A percentile compares a stretch with the other conserved stretches of the same genome.
Evolutionary conservation across 2,797 vertebrate genomes (phyloP).

Genomic region (Rhinatrema bivittatum): DNA sequence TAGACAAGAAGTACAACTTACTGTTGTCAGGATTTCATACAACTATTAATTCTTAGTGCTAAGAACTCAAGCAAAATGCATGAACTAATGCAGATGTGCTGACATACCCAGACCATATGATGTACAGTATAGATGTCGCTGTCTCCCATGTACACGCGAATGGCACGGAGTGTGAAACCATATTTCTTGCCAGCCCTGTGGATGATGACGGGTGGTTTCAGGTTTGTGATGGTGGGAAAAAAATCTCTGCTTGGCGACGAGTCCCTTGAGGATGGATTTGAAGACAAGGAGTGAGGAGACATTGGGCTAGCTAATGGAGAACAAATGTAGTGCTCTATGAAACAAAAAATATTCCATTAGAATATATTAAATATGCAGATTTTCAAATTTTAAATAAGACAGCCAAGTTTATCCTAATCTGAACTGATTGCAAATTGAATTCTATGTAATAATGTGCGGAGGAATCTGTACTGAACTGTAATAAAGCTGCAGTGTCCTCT

Average conservation of each 20-base stretch:
- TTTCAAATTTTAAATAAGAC: no score
- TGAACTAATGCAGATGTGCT: no score
- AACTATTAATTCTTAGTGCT: no score
- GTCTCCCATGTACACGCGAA: conserved; percentile 95
- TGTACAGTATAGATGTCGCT: conserved; percentile 90
- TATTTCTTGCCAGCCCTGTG: conserved; percentile 92
- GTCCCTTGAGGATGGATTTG: conserved; percentile 93
- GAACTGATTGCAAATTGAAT: no score
- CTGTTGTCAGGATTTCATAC: no score
- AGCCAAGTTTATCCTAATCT: no score
- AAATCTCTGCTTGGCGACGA: conserved; percentile 93
- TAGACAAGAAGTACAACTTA: no score
- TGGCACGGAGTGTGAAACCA: conserved; percentile 91
- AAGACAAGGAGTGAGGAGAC: conserved; percentile 93
- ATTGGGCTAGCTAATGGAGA: conserved; percentile 94
- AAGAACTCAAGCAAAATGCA: no score
- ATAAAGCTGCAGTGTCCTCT: no score
- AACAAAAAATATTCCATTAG: neutral
- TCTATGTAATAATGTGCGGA: no score
- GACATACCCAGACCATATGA: conserved; percentile 96
- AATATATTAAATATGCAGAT: no score
- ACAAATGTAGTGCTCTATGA: conserved; percentile 82
- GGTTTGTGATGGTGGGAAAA: conserved; percentile 69
- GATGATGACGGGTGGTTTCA: conserved; percentile 81
- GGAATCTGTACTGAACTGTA: no score